Evolutionary conservation across 2,888 invertebrate species (phyloP).

Genomic region (Aleiodes alternator): DNA sequence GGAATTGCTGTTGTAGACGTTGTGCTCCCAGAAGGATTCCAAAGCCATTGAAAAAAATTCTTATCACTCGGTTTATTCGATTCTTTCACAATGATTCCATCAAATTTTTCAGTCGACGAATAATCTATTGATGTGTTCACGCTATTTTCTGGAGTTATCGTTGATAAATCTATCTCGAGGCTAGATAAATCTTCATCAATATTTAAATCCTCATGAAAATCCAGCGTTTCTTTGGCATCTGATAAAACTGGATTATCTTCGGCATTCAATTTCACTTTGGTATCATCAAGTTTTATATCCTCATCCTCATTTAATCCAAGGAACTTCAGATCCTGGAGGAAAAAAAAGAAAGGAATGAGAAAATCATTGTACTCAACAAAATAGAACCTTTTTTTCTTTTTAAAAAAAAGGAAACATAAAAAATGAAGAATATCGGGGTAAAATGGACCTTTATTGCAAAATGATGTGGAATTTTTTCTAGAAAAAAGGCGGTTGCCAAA

Average conservation of each 20-base stretch:
- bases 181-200: not conserved
- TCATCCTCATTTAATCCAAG: not conserved
- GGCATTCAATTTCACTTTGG: not conserved
- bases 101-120: not conserved
- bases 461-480: no score
- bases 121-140: no score
- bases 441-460: no score
- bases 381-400: not conserved
- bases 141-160: no score
- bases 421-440: not conserved
- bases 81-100: not conserved
- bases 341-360: not conserved
- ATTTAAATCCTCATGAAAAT: not conserved
- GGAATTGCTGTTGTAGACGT: constrained; percentile 64
- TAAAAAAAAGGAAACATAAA: not conserved
- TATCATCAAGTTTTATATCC: not conserved
- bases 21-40: constrained; percentile 55
- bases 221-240: no score
- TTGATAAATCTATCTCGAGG: not conserved
- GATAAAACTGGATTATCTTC: not conserved
- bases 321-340: constrained; percentile 1
- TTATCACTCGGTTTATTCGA: constrained; percentile 52
- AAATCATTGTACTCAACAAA: not conserved
- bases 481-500: no score
- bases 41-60: constrained; percentile 60